Evolutionary conservation across 2,113 vertebrate species (phyloP).

Genomic region (Nestor notabilis): DNA sequence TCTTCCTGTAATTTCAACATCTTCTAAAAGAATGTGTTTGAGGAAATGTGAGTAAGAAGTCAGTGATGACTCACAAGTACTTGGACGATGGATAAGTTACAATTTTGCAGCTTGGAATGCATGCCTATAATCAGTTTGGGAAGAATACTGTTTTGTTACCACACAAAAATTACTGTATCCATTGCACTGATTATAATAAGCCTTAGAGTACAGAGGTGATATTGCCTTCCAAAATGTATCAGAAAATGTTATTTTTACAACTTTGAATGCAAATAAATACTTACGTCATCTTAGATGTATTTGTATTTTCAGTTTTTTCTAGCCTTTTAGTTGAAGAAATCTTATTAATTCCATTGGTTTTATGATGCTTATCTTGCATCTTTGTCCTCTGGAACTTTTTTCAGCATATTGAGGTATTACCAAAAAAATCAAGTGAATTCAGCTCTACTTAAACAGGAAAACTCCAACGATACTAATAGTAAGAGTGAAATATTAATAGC

Average conservation of each 20-base stretch:
- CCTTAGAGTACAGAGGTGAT: background rate
- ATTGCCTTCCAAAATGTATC: background rate
- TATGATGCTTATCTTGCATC: background rate
- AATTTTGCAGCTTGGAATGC: slow-evolving; percentile 46
- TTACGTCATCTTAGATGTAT: background rate
- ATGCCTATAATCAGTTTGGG: slow-evolving; percentile 44
- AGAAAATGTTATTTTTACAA: background rate
- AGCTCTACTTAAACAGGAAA: background rate
- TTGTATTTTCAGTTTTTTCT: background rate
- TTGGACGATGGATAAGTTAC: slow-evolving; percentile 67
- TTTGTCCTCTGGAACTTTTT: background rate
- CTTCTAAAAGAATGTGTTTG: slow-evolving; percentile 75
- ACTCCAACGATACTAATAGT: background rate
- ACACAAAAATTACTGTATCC: slow-evolving; percentile 17
- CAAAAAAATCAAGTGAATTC: background rate
- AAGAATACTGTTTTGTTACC: slow-evolving; percentile 21
- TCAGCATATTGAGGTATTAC: background rate
- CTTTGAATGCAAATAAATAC: background rate
- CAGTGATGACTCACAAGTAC: slow-evolving; percentile 74
- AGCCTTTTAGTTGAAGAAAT: background rate
- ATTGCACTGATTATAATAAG: background rate
- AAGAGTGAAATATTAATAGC: background rate
- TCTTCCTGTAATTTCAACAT: slow-evolving; percentile 76
- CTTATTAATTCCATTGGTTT: background rate
- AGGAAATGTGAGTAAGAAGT: slow-evolving; percentile 80